Percentiles rank a stretch among this genome's conserved stretches.
These are phyloP conservation scores for Drosophila elegans DNA, from an alignment of 1,140 invertebrate genomes.

Conservation along the genomic window DNA sequence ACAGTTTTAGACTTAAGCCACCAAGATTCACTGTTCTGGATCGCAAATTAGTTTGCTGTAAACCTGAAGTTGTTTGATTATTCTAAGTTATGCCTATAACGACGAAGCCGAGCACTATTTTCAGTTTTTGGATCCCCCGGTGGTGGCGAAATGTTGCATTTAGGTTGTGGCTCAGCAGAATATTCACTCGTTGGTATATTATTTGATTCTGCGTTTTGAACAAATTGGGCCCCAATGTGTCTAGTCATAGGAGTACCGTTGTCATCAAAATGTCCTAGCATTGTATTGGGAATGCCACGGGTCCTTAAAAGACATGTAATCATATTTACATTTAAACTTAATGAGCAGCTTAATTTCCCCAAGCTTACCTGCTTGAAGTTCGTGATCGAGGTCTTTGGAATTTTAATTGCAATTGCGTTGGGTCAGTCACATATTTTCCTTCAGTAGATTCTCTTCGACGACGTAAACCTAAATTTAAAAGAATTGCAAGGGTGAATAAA, in stretches of 20 bases:
- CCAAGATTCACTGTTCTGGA: not conserved
- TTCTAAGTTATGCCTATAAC: slow-evolving; percentile 79
- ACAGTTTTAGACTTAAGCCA: too few species aligned
- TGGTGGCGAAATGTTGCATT: slow-evolving; percentile 77
- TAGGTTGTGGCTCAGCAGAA: slow-evolving; percentile 25
- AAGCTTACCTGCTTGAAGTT: slow-evolving; percentile 63
- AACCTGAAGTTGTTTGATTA: slow-evolving; percentile 41
- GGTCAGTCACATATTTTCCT: slow-evolving; percentile 90
- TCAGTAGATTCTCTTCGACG: slow-evolving; percentile 88
- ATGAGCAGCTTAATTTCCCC: not conserved
- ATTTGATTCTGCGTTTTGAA: slow-evolving; percentile 26
- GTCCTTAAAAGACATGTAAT: slow-evolving; percentile 36
- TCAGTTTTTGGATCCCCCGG: slow-evolving; percentile 80
- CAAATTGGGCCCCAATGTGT: slow-evolving; percentile 3
- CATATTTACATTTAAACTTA: not conserved
- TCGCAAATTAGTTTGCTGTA: not conserved
- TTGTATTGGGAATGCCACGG: slow-evolving; percentile 61
- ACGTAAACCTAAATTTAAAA: slow-evolving; percentile 84
- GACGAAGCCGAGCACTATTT: slow-evolving; percentile 81
- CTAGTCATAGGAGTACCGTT: slow-evolving; percentile 55
- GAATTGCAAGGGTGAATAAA: not conserved
- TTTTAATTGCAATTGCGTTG: slow-evolving; percentile 89
- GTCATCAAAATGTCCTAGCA: slow-evolving; percentile 69
- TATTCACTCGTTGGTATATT: slow-evolving; percentile 41
- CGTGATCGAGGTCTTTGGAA: slow-evolving; percentile 88